These are phyloP conservation scores for Nycticorax nycticorax DNA, from an alignment of 2,113 vertebrate genomes.

Conservation along the genomic window DNA sequence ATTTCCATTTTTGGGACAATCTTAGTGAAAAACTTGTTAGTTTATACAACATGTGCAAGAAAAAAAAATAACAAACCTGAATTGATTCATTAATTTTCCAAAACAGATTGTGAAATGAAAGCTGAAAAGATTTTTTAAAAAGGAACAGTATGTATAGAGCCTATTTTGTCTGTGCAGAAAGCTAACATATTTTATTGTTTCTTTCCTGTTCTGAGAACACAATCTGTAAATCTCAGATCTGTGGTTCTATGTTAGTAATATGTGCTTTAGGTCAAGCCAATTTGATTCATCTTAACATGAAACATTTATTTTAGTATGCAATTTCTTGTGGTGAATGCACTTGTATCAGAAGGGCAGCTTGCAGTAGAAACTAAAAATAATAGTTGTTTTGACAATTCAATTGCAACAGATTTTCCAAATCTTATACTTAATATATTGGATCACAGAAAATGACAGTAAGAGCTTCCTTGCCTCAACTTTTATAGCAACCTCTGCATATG, in stretches of 20 bases:
- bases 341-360: neutral
- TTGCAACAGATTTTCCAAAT: neutral
- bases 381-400: neutral
- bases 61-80: neutral
- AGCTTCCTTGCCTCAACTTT: neutral
- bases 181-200: neutral
- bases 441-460: neutral
- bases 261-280: neutral
- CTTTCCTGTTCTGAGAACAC: neutral
- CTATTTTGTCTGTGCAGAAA: neutral
- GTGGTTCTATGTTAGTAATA: neutral
- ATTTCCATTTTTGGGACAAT: neutral
- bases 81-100: neutral
- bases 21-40: neutral
- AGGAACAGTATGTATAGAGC: neutral
- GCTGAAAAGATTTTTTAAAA: neutral
- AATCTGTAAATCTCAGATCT: neutral
- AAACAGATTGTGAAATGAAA: neutral
- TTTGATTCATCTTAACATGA: neutral
- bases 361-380: neutral
- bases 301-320: neutral
- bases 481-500: neutral
- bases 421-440: neutral
- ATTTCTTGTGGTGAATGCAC: neutral
- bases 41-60: neutral